Conservation (phyloP, 2,113 vertebrate species). For the Pomatorhinus ruficollis region DNA sequence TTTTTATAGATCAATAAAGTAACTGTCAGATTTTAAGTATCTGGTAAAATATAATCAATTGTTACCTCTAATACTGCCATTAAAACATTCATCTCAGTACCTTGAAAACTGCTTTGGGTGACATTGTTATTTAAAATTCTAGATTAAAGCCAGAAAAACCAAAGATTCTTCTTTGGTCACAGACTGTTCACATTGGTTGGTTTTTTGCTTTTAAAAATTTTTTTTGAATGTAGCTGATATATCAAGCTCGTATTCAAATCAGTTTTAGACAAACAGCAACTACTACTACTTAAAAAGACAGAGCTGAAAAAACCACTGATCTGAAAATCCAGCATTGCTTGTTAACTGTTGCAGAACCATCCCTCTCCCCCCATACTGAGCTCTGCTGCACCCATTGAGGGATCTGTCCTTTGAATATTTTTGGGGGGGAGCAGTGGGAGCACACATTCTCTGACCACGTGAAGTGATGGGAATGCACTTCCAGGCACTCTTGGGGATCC, state of each 20-base stretch:
- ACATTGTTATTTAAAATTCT: background rate
- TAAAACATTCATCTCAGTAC: background rate
- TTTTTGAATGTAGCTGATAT: background rate
- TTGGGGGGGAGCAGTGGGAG: too few relatives aligned
- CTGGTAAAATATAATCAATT: background rate
- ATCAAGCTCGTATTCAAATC: background rate
- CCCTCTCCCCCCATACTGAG: background rate
- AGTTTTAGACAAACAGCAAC: background rate
- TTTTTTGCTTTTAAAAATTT: fast-evolving
- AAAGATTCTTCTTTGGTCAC: background rate
- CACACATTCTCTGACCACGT: background rate
- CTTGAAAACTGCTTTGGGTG: background rate
- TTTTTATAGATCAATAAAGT: background rate
- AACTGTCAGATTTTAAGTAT: background rate
- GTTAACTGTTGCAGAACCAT: background rate
- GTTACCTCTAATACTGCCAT: background rate
- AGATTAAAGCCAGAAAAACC: background rate
- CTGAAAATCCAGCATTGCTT: background rate
- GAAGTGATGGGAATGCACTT: background rate
- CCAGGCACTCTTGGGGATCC: background rate
- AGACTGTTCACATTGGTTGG: background rate
- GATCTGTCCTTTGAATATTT: background rate
- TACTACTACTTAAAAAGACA: background rate
- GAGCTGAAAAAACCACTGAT: background rate
- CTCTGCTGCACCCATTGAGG: background rate